Evolutionary conservation across 2,888 invertebrate species (phyloP).

Genomic region (Dolichomitus sp.): DNA sequence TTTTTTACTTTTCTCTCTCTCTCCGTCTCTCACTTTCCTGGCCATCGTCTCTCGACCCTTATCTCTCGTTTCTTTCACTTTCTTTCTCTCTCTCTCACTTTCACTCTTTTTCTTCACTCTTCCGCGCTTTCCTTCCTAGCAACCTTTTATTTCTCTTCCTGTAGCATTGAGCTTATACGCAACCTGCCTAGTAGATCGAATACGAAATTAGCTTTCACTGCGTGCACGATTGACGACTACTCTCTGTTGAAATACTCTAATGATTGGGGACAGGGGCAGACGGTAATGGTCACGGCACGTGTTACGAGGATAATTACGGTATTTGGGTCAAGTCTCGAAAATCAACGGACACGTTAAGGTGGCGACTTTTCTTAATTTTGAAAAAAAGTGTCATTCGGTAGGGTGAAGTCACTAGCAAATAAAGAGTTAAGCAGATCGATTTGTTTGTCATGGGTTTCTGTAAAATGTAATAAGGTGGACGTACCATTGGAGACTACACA

Average conservation of each 20-base stretch:
- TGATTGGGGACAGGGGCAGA: not conserved
- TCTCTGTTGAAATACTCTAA: not conserved
- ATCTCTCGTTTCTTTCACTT: slow-evolving; percentile 15
- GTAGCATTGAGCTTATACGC: not conserved
- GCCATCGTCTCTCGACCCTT: not conserved
- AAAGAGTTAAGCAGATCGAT: too few relatives aligned
- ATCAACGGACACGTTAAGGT: too few relatives aligned
- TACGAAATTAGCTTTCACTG: slow-evolving; percentile 75
- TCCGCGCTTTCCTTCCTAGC: slow-evolving; percentile 21
- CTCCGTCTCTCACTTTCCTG: not conserved
- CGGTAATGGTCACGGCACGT: not conserved
- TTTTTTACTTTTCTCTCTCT: not conserved
- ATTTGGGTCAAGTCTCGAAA: slow-evolving; percentile 15
- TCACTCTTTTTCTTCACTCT: slow-evolving; percentile 18
- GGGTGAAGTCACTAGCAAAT: too few relatives aligned
- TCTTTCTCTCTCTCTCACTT: slow-evolving; percentile 41
- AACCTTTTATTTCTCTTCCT: slow-evolving; percentile 25
- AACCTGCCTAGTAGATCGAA: slow-evolving; percentile 66
- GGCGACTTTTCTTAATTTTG: too few relatives aligned
- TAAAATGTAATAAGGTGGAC: too few relatives aligned
- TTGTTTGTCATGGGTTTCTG: too few relatives aligned
- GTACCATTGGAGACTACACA: too few relatives aligned
- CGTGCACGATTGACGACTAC: slow-evolving; percentile 26
- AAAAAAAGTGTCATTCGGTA: too few relatives aligned
- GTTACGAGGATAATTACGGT: slow-evolving; percentile 13